A percentile compares a stretch with the other conserved stretches of the same genome.
phyloP scores from a whole-genome alignment of 2,888 invertebrate genomes.

The Campoplex capitator region DNA sequence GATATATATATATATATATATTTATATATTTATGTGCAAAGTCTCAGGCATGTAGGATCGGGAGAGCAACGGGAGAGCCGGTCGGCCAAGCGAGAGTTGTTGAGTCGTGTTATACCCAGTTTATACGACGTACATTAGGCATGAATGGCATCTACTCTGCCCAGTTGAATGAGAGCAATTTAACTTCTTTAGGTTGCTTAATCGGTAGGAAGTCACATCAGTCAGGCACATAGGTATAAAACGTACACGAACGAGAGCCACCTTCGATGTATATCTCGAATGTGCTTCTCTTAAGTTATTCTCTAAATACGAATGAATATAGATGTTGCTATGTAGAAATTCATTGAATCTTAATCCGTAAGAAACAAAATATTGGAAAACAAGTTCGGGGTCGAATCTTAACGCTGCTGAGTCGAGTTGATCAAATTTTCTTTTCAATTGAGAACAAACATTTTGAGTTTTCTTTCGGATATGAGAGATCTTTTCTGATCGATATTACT shows the following conservation, averaged over 20 bases:
- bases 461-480: not conserved
- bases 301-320: not conserved
- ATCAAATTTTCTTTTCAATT: not conserved
- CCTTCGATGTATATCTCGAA: constrained; percentile 68
- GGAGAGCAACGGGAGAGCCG: constrained; percentile 70
- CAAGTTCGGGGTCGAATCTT: not conserved
- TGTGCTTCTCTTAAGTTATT: constrained; percentile 23
- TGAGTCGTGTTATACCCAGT: constrained; percentile 84
- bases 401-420: not conserved
- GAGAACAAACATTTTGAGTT: not conserved
- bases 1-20: not conserved
- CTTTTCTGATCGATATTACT: not conserved
- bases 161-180: constrained; percentile 85
- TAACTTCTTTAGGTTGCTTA: constrained; percentile 85
- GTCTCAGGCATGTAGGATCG: constrained; percentile 42
- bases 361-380: not conserved
- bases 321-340: not conserved
- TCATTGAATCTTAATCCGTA: not conserved
- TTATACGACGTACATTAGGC: constrained; percentile 85
- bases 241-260: constrained; percentile 75
- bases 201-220: constrained; percentile 85
- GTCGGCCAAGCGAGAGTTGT: constrained; percentile 76
- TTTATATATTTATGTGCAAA: not conserved
- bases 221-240: constrained; percentile 79
- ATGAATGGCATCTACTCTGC: constrained; percentile 85